phyloP scores from a whole-genome alignment of 2,113 vertebrate genomes.

The Sporophila hypoxantha region DNA sequence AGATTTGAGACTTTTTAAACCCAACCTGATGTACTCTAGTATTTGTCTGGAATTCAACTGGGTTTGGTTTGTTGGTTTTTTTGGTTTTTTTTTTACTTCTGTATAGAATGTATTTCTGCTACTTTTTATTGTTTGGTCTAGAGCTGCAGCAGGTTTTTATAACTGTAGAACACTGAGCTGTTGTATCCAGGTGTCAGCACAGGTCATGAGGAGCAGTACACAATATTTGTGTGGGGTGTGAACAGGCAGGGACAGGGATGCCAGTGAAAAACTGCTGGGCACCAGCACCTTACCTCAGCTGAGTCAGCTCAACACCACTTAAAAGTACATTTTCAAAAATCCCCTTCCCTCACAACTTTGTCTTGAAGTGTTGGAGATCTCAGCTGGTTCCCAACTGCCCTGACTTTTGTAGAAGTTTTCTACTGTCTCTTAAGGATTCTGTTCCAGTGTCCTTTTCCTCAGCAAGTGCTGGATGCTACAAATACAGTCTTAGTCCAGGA shows the following conservation, averaged over 20 bases:
- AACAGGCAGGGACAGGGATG: background rate
- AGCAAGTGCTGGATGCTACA: background rate
- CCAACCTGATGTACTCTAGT: background rate
- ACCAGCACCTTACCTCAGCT: background rate
- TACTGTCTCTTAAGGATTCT: conserved; percentile 34
- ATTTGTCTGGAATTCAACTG: background rate
- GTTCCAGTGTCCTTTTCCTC: background rate
- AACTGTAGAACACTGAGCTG: conserved; percentile 6
- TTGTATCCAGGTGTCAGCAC: background rate
- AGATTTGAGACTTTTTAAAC: conserved; percentile 29
- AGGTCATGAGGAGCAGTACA: conserved; percentile 17
- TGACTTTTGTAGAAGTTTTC: conserved; percentile 52
- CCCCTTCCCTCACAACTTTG: background rate
- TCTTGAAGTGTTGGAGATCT: background rate
- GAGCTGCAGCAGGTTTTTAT: conserved; percentile 43
- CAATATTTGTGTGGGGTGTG: conserved; percentile 61
- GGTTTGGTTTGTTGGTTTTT: background rate
- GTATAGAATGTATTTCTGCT: conserved; percentile 48
- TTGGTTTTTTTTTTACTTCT: conserved; percentile 23
- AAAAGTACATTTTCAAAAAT: background rate
- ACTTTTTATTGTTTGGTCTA: conserved; percentile 55
- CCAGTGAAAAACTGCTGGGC: background rate
- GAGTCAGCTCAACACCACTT: background rate
- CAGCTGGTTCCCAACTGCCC: background rate
- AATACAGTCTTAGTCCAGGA: conserved; percentile 2